phyloP scores from a whole-genome alignment of 1,140 invertebrate genomes.

The Drosophila insularis region DNA sequence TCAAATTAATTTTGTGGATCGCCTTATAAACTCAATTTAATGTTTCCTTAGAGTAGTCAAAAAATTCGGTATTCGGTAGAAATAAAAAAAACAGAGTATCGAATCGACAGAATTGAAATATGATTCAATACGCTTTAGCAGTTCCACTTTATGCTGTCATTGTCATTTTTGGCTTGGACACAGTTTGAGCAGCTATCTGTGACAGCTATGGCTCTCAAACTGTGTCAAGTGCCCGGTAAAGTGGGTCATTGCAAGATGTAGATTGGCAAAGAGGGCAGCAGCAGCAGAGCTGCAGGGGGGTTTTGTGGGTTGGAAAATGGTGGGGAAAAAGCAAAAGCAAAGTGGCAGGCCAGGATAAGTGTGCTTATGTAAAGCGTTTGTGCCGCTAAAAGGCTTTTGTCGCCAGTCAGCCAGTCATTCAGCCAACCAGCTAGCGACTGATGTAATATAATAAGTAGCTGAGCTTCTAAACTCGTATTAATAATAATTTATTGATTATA shows the following conservation, averaged over 20 bases:
- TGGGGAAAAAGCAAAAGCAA: constrained; percentile 26
- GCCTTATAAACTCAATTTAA: no score
- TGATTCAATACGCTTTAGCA: constrained; percentile 6
- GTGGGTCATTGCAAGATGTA: constrained; percentile 59
- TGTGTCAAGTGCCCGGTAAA: constrained; percentile 70
- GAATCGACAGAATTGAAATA: neutral
- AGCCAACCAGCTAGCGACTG: neutral
- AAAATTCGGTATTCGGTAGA: no score
- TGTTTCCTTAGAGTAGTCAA: no score
- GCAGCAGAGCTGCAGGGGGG: neutral
- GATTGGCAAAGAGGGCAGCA: constrained; percentile 1
- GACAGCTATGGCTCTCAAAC: constrained; percentile 71
- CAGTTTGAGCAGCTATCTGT: constrained; percentile 56
- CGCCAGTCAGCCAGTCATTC: constrained; percentile 22
- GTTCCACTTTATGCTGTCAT: constrained; percentile 18
- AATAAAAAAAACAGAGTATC: no score
- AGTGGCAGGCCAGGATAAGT: constrained; percentile 58
- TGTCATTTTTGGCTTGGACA: constrained; percentile 12
- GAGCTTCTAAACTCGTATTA: constrained; percentile 27
- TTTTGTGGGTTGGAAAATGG: neutral
- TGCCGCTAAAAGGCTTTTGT: constrained; percentile 66
- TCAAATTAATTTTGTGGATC: no score
- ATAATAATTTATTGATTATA: constrained; percentile 67
- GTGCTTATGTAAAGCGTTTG: constrained; percentile 66
- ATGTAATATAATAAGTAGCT: constrained; percentile 5